A percentile compares a stretch with the other conserved stretches of the same genome.
These are phyloP conservation scores for Anoncus sp. DNA, from an alignment of 2,888 invertebrate species.

Conservation along the genomic window DNA sequence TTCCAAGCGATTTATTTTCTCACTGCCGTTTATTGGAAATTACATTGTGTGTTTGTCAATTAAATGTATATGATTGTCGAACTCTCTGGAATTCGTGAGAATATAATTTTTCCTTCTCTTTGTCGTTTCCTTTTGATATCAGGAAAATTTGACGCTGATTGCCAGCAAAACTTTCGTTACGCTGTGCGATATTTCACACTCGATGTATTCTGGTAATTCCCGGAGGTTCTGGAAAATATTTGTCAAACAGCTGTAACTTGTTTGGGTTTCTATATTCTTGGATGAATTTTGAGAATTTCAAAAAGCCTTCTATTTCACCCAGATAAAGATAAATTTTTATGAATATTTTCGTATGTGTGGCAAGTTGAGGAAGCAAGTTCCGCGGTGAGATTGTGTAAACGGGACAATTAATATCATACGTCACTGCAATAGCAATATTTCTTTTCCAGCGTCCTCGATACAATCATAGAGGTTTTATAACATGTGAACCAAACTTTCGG, in stretches of 20 bases:
- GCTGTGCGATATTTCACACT: neutral
- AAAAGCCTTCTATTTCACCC: neutral
- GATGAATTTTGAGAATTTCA: neutral
- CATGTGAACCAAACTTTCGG: too few relatives aligned
- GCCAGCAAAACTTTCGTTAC: neutral
- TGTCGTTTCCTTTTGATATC: neutral
- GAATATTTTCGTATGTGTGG: too few relatives aligned
- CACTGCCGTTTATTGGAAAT: conserved; percentile 58
- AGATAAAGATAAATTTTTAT: too few relatives aligned
- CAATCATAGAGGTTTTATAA: too few relatives aligned
- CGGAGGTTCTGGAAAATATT: too few relatives aligned
- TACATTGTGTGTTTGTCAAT: conserved; percentile 41
- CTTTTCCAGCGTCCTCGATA: too few relatives aligned
- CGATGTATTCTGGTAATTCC: neutral
- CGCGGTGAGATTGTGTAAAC: too few relatives aligned
- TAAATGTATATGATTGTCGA: neutral
- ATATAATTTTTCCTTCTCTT: neutral
- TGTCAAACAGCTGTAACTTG: too few relatives aligned
- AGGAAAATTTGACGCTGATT: neutral
- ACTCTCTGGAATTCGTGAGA: neutral
- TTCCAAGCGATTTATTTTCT: conserved; percentile 13
- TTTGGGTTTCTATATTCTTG: too few relatives aligned
- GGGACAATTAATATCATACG: too few relatives aligned
- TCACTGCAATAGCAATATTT: too few relatives aligned
- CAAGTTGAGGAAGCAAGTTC: too few relatives aligned